Base-by-base conservation (phyloP, 2,888 invertebrate genomes). In the Orthosia cruda region DNA sequence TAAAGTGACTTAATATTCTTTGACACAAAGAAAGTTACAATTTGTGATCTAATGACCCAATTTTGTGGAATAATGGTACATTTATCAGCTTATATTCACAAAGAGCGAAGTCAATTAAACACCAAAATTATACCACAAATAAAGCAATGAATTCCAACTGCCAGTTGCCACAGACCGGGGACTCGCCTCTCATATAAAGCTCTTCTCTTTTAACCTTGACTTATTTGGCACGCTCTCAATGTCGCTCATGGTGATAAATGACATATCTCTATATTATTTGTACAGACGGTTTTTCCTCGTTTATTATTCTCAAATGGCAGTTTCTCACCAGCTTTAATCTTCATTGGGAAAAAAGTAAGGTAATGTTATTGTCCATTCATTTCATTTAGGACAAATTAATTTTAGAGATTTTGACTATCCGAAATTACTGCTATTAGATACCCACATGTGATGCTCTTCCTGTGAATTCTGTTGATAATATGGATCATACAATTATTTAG, bases 171-270 rank as follows among this genome's bases (percentile, higher is more conserved):
- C 47, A 18, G 4, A 11, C 45, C 13, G 12, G 23, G 13, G 65
- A 65, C 15, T 67, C 23, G 26, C 13, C 13, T 63, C 13, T 64
- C 23, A 16, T 32, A 63, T 49, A 52, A 58, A 76, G 55, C 62
- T 63, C 23, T 26, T 61, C 5, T 40, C 50, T n/a, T 50, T 15
- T 26, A 23, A 32, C 89, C 88, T 86, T 89, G 88, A 78, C 85
- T 75, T 74, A 74, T 82, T 89, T 89, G 88, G 88, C 88, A 58
- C 52, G 5, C 15, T 23, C 63, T 78, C 88, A 88, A 87, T 76
- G 74, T 57, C 68, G 11, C 62, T 59, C 23, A 79, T 70, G 59
- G 58, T 57, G 58, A 65, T 69, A 65, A 61, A 47, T 61, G 20
- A 67, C 26, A 57, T 59, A 32, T 57, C 16, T 63, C 54, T 54